Percentiles rank a stretch among this genome's conserved stretches.
phyloP scores from a whole-genome alignment of 2,113 vertebrate species.

The Zootoca vivipara region DNA sequence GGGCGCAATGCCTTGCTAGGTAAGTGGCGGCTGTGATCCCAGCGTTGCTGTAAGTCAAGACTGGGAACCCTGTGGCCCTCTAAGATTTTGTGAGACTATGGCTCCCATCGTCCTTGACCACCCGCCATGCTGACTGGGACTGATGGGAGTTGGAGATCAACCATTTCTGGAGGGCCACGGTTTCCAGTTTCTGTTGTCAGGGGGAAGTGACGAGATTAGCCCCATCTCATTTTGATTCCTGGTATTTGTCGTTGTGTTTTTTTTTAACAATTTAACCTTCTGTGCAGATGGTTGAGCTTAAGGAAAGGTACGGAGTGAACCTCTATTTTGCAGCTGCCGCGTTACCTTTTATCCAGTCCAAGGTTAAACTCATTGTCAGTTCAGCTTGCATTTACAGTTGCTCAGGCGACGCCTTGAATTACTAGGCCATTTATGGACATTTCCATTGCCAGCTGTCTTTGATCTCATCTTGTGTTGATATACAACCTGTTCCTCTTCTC shows the following conservation, averaged over 20 bases:
- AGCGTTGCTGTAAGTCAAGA: constrained; percentile 3
- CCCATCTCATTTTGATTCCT: constrained; percentile 3
- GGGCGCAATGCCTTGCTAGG: constrained; percentile 92
- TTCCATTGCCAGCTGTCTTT: background rate
- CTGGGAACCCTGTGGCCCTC: too few relatives aligned
- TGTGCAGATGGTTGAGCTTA: constrained; percentile 23
- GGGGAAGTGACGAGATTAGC: background rate
- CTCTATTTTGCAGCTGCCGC: constrained; percentile 25
- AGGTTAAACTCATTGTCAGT: background rate
- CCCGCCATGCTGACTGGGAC: too few relatives aligned
- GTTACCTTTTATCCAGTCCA: constrained; percentile 30
- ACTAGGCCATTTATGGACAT: constrained; percentile 5
- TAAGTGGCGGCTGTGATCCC: constrained; percentile 68
- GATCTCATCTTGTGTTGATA: background rate
- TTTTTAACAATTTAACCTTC: constrained; percentile 1
- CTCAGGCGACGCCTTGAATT: constrained; percentile 28
- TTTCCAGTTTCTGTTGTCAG: background rate
- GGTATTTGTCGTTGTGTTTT: background rate
- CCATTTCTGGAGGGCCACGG: too few relatives aligned
- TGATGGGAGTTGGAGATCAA: too few relatives aligned
- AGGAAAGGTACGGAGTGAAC: constrained; percentile 17
- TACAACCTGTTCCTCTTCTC: background rate
- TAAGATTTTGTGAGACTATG: too few relatives aligned
- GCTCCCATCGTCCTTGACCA: too few relatives aligned
- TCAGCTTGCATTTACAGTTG: background rate